These are phyloP conservation scores for Hirtodrosophila duncani DNA, from an alignment of 2,888 invertebrate species.

Conservation along the genomic window DNA sequence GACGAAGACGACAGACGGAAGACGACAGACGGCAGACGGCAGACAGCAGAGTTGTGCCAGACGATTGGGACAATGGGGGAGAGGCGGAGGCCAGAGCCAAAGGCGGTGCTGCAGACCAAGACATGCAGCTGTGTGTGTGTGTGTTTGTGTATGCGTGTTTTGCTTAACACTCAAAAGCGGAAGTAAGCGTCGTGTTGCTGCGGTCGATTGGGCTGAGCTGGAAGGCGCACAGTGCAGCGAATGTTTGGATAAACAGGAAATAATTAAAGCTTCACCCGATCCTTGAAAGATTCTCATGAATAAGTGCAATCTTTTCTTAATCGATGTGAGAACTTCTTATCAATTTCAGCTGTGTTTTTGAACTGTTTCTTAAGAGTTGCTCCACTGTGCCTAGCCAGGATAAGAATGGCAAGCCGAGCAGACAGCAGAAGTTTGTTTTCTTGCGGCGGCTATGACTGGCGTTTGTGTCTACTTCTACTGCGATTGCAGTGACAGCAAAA, in stretches of 20 bases:
- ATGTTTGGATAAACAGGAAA: constrained; percentile 8
- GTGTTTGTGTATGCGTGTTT: constrained; percentile 33
- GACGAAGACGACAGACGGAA: constrained; percentile 6
- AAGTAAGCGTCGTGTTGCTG: constrained; percentile 66
- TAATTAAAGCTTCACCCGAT: too few relatives aligned
- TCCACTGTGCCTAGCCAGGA: too few relatives aligned
- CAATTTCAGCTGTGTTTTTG: too few relatives aligned
- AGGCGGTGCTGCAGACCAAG: constrained; percentile 48
- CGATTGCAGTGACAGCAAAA: constrained; percentile 63
- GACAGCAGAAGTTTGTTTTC: constrained; percentile 61
- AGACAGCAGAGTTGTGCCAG: constrained; percentile 11
- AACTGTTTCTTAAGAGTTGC: too few relatives aligned
- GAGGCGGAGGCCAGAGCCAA: constrained; percentile 1
- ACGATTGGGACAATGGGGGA: not conserved
- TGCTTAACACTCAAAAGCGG: constrained; percentile 70
- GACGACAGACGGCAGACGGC: constrained; percentile 7
- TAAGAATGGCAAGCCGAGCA: not conserved
- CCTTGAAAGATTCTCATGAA: too few relatives aligned
- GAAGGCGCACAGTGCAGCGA: constrained; percentile 7
- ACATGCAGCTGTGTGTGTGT: constrained; percentile 51
- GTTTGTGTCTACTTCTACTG: constrained; percentile 48
- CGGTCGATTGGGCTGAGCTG: constrained; percentile 40
- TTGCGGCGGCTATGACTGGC: constrained; percentile 65
- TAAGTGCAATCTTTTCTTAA: too few relatives aligned
- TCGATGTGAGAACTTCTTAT: too few relatives aligned